These are phyloP conservation scores for human DNA, from an alignment of 2,113 vertebrate species.

Conservation along the genomic window GRCh38 chr5:58268501-58269000, in stretches of 20 bases:
- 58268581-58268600: conserved; percentile 65
- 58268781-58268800: background rate
- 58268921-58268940: background rate
- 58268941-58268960: background rate
- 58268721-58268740: background rate
- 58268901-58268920: background rate
- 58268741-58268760: background rate
- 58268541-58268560: conserved; percentile 71
- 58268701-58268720: background rate
- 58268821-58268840: background rate
- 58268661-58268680: background rate
- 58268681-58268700: background rate
- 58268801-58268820: background rate
- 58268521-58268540: conserved; percentile 72
- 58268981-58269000: background rate
- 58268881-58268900: background rate
- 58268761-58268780: background rate
- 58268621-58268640: background rate
- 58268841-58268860: background rate
- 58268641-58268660: background rate
- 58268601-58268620: conserved; percentile 64
- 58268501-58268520: conserved; percentile 73
- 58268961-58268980: background rate
- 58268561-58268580: conserved; percentile 39
- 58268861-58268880: background rate